Evolutionary conservation across 1,140 invertebrate genomes (phyloP).

Genomic region (Melipona quadrifasciata): DNA sequence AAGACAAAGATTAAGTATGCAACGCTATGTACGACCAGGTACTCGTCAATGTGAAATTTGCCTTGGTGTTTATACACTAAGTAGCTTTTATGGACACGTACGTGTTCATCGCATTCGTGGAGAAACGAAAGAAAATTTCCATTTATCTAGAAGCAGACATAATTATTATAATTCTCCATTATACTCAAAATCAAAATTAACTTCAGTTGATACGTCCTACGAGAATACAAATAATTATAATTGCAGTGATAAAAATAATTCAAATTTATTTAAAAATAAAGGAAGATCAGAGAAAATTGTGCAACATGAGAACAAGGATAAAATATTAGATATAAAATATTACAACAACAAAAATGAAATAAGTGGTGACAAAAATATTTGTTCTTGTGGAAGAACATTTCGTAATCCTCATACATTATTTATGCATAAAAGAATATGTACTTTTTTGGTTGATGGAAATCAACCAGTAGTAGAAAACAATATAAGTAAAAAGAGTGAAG

Average conservation of each 20-base stretch:
- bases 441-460: not conserved
- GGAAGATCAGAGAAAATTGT: not conserved
- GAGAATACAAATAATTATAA: not conserved
- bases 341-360: not conserved
- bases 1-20: not conserved
- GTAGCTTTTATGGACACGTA: conserved; percentile 54
- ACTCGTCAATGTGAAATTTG: conserved; percentile 64
- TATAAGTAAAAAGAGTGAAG: not conserved
- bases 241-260: not conserved
- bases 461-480: not conserved
- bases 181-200: not conserved
- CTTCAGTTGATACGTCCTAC: too few species aligned
- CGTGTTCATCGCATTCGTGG: conserved; percentile 57
- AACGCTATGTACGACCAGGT: accelerated
- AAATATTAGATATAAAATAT: not conserved
- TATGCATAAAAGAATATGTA: conserved; percentile 72
- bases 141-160: conserved; percentile 47
- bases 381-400: conserved; percentile 74
- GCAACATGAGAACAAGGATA: not conserved
- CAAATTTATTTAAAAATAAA: not conserved
- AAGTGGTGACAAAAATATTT: conserved; percentile 41
- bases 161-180: conserved; percentile 60
- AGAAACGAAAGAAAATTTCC: conserved; percentile 68
- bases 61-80: conserved; percentile 49
- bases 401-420: conserved; percentile 72